phyloP scores from a whole-genome alignment of 2,797 vertebrate species.

The Peromyscus nudipes region DNA sequence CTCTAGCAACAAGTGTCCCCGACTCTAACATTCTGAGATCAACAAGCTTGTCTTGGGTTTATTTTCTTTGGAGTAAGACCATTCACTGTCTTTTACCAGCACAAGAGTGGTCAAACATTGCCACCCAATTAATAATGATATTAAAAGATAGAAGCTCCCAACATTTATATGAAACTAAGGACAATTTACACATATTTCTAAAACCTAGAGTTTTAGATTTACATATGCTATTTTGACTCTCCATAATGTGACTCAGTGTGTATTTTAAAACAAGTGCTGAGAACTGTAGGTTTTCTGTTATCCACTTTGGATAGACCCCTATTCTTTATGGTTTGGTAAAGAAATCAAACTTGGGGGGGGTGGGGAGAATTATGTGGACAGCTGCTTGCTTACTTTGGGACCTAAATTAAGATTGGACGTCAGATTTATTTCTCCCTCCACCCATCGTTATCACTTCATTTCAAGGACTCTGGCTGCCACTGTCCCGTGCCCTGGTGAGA shows the following conservation, averaged over 20 bases:
- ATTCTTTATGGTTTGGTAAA: slow-evolving; percentile 39
- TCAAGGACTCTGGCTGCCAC: background rate
- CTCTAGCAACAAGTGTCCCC: background rate
- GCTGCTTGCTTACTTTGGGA: background rate
- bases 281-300: slow-evolving; percentile 67
- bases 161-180: slow-evolving; percentile 42
- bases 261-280: slow-evolving; percentile 70
- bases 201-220: slow-evolving; percentile 48
- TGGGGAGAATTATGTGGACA: background rate
- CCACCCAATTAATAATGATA: slow-evolving; percentile 49
- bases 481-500: background rate
- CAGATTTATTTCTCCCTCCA: background rate
- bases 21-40: background rate
- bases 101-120: slow-evolving; percentile 33
- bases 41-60: background rate
- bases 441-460: background rate
- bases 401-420: background rate
- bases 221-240: slow-evolving; percentile 42
- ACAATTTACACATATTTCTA: background rate
- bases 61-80: slow-evolving; percentile 33
- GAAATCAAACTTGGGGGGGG: background rate
- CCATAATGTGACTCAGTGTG: slow-evolving; percentile 20
- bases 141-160: slow-evolving; percentile 47
- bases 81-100: slow-evolving; percentile 27
- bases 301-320: slow-evolving; percentile 52